Conservation (phyloP, 2,797 vertebrate species). For the Garrulus glandarius region DNA sequence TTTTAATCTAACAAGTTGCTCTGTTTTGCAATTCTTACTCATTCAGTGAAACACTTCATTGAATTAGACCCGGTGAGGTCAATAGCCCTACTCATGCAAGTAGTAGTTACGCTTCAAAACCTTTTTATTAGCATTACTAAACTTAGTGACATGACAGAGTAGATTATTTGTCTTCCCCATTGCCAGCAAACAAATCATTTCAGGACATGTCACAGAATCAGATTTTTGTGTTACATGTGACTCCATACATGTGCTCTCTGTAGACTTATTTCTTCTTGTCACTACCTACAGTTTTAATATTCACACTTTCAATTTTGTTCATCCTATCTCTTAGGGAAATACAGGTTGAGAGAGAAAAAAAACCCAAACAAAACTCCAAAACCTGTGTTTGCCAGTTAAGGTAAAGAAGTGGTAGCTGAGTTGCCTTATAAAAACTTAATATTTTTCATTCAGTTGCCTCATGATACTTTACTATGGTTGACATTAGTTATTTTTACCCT, state of each 20-base stretch:
- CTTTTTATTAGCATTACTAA: slow-evolving; percentile 1
- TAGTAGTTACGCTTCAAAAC: not conserved
- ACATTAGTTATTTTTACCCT: not conserved
- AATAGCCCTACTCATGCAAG: not conserved
- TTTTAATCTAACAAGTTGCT: not conserved
- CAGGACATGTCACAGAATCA: not conserved
- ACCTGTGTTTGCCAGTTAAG: not conserved
- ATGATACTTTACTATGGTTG: not conserved
- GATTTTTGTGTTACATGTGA: not conserved
- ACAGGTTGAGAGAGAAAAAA: not conserved
- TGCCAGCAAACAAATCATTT: not conserved
- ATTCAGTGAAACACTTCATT: not conserved
- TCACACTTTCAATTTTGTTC: not conserved
- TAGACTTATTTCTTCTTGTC: not conserved
- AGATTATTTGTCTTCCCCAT: not conserved
- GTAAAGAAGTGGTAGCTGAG: not conserved
- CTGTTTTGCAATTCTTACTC: not conserved
- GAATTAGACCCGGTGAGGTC: not conserved
- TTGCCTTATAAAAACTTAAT: not conserved
- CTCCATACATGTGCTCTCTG: not conserved
- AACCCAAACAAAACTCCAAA: not conserved
- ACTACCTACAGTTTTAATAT: not conserved
- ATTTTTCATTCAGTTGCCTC: not conserved
- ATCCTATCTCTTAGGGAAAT: not conserved
- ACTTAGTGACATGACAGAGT: not conserved